These are phyloP conservation scores for Scarus forsteni DNA, from an alignment of 2,797 vertebrate genomes.

Conservation along the genomic window DNA sequence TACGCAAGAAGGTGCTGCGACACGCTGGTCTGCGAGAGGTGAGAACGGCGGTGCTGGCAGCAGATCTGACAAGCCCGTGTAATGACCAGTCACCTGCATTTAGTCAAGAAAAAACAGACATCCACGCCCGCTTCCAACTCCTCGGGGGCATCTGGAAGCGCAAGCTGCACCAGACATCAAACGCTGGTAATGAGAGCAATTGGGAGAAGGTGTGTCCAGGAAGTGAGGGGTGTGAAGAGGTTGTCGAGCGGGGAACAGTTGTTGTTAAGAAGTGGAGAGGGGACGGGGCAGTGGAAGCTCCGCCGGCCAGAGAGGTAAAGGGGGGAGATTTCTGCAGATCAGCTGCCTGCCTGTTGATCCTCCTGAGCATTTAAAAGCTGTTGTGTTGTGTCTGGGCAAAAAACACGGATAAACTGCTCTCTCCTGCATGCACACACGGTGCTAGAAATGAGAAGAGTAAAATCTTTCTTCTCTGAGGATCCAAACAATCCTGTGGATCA, in stretches of 20 bases:
- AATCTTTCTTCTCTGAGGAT: constrained; percentile 25
- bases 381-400: constrained; percentile 60
- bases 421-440: constrained; percentile 33
- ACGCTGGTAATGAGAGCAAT: constrained; percentile 85
- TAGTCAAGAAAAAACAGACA: constrained; percentile 68
- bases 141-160: constrained; percentile 83
- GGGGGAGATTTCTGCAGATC: constrained; percentile 46
- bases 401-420: constrained; percentile 55
- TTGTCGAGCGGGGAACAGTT: constrained; percentile 73
- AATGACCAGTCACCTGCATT: constrained; percentile 81
- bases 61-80: constrained; percentile 75
- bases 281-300: constrained; percentile 48
- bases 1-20: constrained; percentile 62
- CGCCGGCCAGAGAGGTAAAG: constrained; percentile 51
- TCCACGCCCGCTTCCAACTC: constrained; percentile 77
- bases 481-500: constrained; percentile 27
- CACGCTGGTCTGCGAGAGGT: constrained; percentile 63
- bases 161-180: constrained; percentile 83
- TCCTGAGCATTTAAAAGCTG: constrained; percentile 58
- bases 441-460: constrained; percentile 2
- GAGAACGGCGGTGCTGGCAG: constrained; percentile 76
- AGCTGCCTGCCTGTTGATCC: constrained; percentile 63
- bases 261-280: constrained; percentile 63
- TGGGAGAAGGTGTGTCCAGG: constrained; percentile 85
- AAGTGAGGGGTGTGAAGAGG: constrained; percentile 81